A percentile compares a stretch with the other conserved stretches of the same genome.
Conservation (phyloP, 2,888 invertebrate genomes). For the Pollenia amentaria region DNA sequence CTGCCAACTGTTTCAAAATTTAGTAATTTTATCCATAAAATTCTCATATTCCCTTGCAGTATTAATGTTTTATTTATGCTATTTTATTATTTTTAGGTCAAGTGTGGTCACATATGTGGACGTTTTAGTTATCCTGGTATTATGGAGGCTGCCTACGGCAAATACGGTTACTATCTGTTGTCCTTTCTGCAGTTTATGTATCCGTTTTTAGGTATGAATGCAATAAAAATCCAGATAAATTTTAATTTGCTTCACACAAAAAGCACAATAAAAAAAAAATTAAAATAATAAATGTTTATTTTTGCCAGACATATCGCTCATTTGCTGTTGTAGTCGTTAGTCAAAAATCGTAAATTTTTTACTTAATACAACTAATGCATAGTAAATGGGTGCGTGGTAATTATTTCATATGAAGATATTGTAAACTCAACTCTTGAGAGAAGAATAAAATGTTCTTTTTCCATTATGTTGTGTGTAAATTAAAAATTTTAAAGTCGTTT, state of each 20-base stretch:
- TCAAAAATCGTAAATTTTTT: too few species aligned
- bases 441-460: too few species aligned
- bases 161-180: constrained; percentile 90
- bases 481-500: too few species aligned
- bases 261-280: not conserved
- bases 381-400: too few species aligned
- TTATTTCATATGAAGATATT: too few species aligned
- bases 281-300: not conserved
- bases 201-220: constrained; percentile 90
- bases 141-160: constrained; percentile 92
- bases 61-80: constrained; percentile 1
- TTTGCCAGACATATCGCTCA: not conserved
- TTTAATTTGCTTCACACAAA: constrained; percentile 14
- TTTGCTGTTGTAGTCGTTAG: not conserved
- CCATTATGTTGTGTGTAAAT: too few species aligned
- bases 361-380: too few species aligned
- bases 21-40: not conserved
- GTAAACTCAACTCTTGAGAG: too few species aligned
- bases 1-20: too few species aligned
- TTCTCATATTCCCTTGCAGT: not conserved
- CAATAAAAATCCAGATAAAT: not conserved
- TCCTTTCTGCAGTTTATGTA: constrained; percentile 92
- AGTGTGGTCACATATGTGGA: constrained; percentile 90
- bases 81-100: constrained; percentile 79
- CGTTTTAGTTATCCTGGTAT: constrained; percentile 90